Evolutionary conservation across 2,888 invertebrate genomes (phyloP).

Genomic region (Creontiades dilutus): DNA sequence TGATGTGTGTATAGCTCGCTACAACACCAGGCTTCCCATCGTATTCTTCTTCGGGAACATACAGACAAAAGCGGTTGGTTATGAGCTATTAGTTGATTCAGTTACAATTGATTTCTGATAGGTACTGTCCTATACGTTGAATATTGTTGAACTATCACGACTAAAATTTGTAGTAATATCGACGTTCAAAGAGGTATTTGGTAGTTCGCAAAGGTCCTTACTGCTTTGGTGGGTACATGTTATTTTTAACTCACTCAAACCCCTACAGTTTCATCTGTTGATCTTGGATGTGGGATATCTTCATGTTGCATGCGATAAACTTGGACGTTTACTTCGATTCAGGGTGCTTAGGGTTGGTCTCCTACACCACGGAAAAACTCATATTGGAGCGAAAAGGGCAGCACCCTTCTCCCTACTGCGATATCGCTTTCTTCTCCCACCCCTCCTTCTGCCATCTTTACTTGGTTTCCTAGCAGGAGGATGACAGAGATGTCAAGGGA

Average conservation of each 20-base stretch:
- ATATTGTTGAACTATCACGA: too few relatives aligned
- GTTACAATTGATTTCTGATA: not conserved
- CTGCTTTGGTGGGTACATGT: too few relatives aligned
- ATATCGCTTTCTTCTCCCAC: not conserved
- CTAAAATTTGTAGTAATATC: too few relatives aligned
- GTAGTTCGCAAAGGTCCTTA: too few relatives aligned
- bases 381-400: not conserved
- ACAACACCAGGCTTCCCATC: too few relatives aligned
- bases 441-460: not conserved
- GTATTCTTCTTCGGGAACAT: too few relatives aligned
- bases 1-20: too few relatives aligned
- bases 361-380: conserved; percentile 3
- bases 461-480: conserved; percentile 2
- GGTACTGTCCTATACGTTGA: too few relatives aligned
- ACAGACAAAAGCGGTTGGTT: too few relatives aligned
- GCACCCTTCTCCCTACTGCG: not conserved
- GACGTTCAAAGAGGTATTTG: too few relatives aligned
- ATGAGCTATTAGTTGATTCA: too few relatives aligned
- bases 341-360: not conserved
- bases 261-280: not conserved
- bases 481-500: conserved; percentile 61
- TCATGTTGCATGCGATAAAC: not conserved
- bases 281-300: not conserved
- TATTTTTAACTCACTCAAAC: not conserved
- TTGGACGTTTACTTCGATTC: not conserved